Evolutionary conservation across 1,140 invertebrate genomes (phyloP).

Genomic region (Hylaeus volcanicus): DNA sequence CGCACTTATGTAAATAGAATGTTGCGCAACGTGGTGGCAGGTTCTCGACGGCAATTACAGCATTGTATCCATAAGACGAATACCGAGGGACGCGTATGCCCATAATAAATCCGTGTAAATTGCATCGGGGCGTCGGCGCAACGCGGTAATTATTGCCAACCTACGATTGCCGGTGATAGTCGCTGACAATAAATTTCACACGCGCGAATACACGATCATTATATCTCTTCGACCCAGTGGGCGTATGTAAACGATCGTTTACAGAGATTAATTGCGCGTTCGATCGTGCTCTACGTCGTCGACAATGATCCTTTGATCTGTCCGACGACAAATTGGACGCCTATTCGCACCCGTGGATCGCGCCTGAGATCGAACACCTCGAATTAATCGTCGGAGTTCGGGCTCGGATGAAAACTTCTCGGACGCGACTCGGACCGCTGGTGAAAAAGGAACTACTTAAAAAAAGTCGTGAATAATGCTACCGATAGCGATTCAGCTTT

Average conservation of each 20-base stretch:
- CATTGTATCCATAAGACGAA: conserved; percentile 22
- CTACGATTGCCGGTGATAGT: conserved; percentile 39
- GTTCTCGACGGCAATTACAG: conserved; percentile 22
- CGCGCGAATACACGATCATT: conserved; percentile 41
- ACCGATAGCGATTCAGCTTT: too few species aligned
- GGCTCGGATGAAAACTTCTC: too few species aligned
- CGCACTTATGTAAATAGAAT: conserved; percentile 5
- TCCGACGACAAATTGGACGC: conserved; percentile 36
- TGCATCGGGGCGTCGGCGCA: conserved; percentile 22
- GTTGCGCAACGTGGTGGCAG: conserved; percentile 35
- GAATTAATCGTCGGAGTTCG: background rate
- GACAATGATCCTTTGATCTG: conserved; percentile 25
- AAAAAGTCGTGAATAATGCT: too few species aligned
- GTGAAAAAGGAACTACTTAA: too few species aligned
- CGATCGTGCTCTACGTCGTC: background rate
- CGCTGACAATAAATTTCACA: conserved; percentile 48
- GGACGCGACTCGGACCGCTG: too few species aligned
- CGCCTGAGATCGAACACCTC: background rate
- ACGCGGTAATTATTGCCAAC: conserved; percentile 39
- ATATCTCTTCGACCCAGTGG: conserved; percentile 11
- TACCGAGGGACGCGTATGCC: conserved; percentile 15
- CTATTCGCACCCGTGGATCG: conserved; percentile 16
- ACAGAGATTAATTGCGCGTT: conserved; percentile 18
- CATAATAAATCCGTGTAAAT: conserved; percentile 55
- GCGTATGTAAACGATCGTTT: conserved; percentile 52